Percentiles rank a stretch among this genome's conserved stretches.
phyloP scores from a whole-genome alignment of 2,113 vertebrate species.

The Pungitius pungitius region DNA sequence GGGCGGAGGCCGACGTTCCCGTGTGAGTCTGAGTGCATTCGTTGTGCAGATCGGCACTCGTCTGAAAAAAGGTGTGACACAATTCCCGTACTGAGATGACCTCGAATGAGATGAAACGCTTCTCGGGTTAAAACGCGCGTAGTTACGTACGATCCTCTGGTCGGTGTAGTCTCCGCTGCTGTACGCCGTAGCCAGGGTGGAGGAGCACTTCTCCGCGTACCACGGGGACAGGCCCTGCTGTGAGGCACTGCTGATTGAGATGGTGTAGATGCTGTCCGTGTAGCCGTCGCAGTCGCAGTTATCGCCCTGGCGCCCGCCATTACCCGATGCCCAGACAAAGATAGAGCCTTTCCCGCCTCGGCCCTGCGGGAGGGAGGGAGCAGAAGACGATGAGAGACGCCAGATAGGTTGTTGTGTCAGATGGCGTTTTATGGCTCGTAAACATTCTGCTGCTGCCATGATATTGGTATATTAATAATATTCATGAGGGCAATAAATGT shows the following conservation, averaged over 20 bases:
- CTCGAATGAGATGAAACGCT: neutral
- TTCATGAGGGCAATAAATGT: neutral
- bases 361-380: slow-evolving; percentile 78
- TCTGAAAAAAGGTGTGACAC: slow-evolving; percentile 77
- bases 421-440: neutral
- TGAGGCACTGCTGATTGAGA: slow-evolving; percentile 98
- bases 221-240: slow-evolving; percentile 97
- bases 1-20: slow-evolving; percentile 94
- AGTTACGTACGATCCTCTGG: slow-evolving; percentile 92
- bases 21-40: slow-evolving; percentile 97
- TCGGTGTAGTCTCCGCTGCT: slow-evolving; percentile 98
- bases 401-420: neutral
- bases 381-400: neutral
- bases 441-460: neutral
- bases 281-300: slow-evolving; percentile 99
- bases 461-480: neutral
- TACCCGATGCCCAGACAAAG: slow-evolving; percentile 99
- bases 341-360: slow-evolving; percentile 96
- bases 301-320: slow-evolving; percentile 95
- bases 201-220: slow-evolving; percentile 99
- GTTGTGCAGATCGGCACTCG: slow-evolving; percentile 94
- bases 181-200: slow-evolving; percentile 96
- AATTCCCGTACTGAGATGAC: neutral
- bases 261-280: slow-evolving; percentile 97
- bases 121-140: neutral